A percentile compares a stretch with the other conserved stretches of the same genome.
Evolutionary conservation across 2,888 invertebrate genomes (phyloP).

Genomic region (Siphlonurus alternatus): DNA sequence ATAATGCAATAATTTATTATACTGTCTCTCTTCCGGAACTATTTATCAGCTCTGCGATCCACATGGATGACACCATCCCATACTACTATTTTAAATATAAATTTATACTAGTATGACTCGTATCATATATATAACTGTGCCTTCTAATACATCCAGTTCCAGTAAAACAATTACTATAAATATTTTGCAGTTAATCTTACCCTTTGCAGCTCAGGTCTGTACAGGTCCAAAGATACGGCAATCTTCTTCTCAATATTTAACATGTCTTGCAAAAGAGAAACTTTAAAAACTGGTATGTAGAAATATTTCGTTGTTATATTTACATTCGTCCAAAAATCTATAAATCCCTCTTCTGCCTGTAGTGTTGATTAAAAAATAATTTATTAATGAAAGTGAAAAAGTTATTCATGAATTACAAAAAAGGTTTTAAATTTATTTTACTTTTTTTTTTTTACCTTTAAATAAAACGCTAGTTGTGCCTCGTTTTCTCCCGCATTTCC

Average conservation of each 20-base stretch:
- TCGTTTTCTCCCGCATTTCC: background rate
- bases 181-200: background rate
- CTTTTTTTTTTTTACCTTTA: background rate
- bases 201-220: background rate
- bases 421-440: too few relatives aligned
- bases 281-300: slow-evolving; percentile 43
- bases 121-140: too few relatives aligned
- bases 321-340: slow-evolving; percentile 42
- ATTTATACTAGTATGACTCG: too few relatives aligned
- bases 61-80: too few relatives aligned
- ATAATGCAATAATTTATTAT: too few relatives aligned
- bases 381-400: too few relatives aligned
- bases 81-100: too few relatives aligned
- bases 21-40: too few relatives aligned
- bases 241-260: slow-evolving; percentile 43
- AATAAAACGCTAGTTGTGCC: background rate
- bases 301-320: slow-evolving; percentile 44
- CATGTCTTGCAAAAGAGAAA: slow-evolving; percentile 50
- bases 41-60: too few relatives aligned
- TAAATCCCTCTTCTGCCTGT: slow-evolving; percentile 42
- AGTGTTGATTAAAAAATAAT: background rate
- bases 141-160: too few relatives aligned
- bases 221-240: slow-evolving; percentile 37
- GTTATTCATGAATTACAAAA: too few relatives aligned
- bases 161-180: too few relatives aligned